phyloP scores from a whole-genome alignment of 2,888 invertebrate genomes.

The Cerastoderma edule region DNA sequence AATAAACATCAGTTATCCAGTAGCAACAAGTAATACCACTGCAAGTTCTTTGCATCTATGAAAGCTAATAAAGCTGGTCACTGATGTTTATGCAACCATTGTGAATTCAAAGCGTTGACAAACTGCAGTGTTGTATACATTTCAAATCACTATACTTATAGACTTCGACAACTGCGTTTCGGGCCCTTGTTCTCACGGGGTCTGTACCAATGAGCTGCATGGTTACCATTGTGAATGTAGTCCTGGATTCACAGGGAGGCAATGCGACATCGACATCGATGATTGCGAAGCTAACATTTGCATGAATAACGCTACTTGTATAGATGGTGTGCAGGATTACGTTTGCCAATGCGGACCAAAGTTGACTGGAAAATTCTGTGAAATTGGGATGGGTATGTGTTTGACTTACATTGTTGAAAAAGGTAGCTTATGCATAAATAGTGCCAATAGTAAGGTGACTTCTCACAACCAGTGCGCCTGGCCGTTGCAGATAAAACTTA shows the following conservation, averaged over 20 bases:
- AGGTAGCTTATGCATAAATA: too few species aligned
- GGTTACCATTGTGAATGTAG: slow-evolving; percentile 37
- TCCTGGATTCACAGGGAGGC: slow-evolving; percentile 37
- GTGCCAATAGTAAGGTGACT: too few species aligned
- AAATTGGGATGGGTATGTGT: slow-evolving; percentile 38
- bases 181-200: slow-evolving; percentile 36
- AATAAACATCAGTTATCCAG: too few species aligned
- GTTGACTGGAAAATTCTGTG: slow-evolving; percentile 46
- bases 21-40: too few species aligned
- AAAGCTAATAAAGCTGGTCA: too few species aligned
- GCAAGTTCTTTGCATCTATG: too few species aligned
- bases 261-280: slow-evolving; percentile 50
- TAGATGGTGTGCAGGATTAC: slow-evolving; percentile 45
- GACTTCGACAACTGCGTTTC: slow-evolving; percentile 50
- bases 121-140: too few species aligned
- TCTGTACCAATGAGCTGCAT: slow-evolving; percentile 37
- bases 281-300: slow-evolving; percentile 50
- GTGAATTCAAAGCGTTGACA: too few species aligned
- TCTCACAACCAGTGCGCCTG: too few species aligned
- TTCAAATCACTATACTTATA: slow-evolving; percentile 10
- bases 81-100: too few species aligned
- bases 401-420: too few species aligned
- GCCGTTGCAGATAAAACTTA: too few species aligned
- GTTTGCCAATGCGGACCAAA: slow-evolving; percentile 35
- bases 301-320: slow-evolving; percentile 46